phyloP scores from a whole-genome alignment of 1,140 invertebrate genomes.

The Pygmarrhopalites habei region DNA sequence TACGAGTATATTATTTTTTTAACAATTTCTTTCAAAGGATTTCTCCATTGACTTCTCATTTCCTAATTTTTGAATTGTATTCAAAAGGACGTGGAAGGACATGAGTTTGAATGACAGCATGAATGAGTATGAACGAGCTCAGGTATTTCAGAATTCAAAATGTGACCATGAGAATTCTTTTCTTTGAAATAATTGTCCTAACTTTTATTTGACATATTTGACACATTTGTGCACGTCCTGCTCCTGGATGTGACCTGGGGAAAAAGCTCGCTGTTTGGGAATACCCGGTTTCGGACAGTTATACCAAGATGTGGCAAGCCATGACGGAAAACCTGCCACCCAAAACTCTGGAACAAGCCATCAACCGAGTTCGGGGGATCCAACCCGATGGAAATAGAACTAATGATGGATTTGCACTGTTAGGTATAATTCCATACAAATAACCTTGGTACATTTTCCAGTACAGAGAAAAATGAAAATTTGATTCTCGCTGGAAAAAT shows the following conservation, averaged over 20 bases:
- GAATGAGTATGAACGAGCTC: constrained; percentile 76
- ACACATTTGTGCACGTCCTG: too few relatives aligned
- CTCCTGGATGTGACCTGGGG: too few relatives aligned
- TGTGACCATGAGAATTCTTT: too few relatives aligned
- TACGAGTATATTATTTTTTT: constrained; percentile 86
- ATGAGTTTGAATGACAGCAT: constrained; percentile 92
- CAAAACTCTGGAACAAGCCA: constrained; percentile 62
- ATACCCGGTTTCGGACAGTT: constrained; percentile 86
- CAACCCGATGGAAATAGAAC: background rate
- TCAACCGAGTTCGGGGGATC: constrained; percentile 49
- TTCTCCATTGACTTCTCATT: too few relatives aligned
- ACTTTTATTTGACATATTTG: too few relatives aligned
- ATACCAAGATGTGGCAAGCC: constrained; percentile 95
- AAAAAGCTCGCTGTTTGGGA: constrained; percentile 99
- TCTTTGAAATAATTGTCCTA: too few relatives aligned
- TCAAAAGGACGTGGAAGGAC: constrained; percentile 86
- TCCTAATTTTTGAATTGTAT: background rate
- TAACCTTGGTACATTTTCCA: too few relatives aligned
- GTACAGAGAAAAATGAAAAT: too few relatives aligned
- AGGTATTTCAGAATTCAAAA: too few relatives aligned
- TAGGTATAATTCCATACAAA: too few relatives aligned
- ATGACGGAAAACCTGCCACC: constrained; percentile 87
- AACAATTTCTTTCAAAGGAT: constrained; percentile 44
- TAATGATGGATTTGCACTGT: constrained; percentile 5
- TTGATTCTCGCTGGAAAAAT: too few relatives aligned